Base-by-base conservation (phyloP, 1,140 invertebrate species). In the Chironomus tepperi region DNA sequence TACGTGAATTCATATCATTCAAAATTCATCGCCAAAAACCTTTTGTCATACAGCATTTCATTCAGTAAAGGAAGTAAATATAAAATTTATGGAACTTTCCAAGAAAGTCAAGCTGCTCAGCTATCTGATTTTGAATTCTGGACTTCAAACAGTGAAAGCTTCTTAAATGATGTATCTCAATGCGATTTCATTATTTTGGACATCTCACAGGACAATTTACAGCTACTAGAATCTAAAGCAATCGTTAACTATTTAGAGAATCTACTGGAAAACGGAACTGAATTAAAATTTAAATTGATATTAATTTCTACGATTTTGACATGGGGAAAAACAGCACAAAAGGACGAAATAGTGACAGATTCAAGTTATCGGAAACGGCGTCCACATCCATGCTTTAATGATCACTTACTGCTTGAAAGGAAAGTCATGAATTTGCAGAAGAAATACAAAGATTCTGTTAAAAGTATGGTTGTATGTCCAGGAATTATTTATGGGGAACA, bases 361-460 rank as follows among this genome's bases (percentile, higher is more conserved):
- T 5, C 2, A 42, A 6, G 42, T 70, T 74, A 74, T 42, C 57
- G 64, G 5, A 74, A 74, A 12, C 19, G 65, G 18, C 7, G 24
- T 43, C 10, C 57, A 18, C 74, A 74, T 43, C 19, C 74, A 65
- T 74, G 47, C n/a, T 70, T 70, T 72, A n/a, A 21, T 43, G 21
- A 57, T 8, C 73, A 74, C 12, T 19, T 24, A 16, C 6, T 65
- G 7, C n/a, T 74, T 16, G 65, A 74, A n/a, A 18, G 65, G 12
- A 12, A 42, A 74, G 57, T 74, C 10, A 70, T 74, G 73, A 74
- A 74, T 34, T n/a, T 42, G 7, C 73, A 74, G 19, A 74, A 74
- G 15, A 18, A 42, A 74, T 42, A 15, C 21, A 24, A 12, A 12
- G 24, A 21, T 19, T 18, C 6, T 16, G 10, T 74, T 9, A 24